Evolutionary conservation across 1,140 invertebrate species (phyloP).

Genomic region (Cherax destructor): DNA sequence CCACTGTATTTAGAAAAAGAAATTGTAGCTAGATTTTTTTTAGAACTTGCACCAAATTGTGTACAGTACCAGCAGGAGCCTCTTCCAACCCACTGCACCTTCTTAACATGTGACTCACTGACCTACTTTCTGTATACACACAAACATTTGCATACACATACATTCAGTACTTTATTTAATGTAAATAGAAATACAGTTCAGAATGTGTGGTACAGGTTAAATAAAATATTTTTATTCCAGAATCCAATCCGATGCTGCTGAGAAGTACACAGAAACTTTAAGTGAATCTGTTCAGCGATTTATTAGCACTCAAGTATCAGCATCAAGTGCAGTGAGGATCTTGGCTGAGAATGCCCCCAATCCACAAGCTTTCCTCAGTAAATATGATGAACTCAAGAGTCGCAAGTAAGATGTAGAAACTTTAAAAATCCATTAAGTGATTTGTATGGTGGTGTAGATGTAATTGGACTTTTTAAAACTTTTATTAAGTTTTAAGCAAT

Average conservation of each 20-base stretch:
- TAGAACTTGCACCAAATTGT: too few relatives aligned
- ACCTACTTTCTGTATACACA: too few relatives aligned
- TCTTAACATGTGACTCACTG: too few relatives aligned
- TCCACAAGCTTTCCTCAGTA: constrained; percentile 41
- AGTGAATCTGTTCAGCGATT: constrained; percentile 15
- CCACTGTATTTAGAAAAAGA: too few relatives aligned
- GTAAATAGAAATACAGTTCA: too few relatives aligned
- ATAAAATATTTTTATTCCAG: not conserved
- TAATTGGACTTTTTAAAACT: not conserved
- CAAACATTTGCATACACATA: too few relatives aligned
- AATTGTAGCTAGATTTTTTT: too few relatives aligned
- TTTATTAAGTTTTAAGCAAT: not conserved
- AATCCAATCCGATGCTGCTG: constrained; percentile 29
- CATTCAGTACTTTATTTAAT: too few relatives aligned
- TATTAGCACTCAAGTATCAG: not conserved
- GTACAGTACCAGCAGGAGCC: too few relatives aligned
- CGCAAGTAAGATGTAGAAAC: constrained; percentile 28
- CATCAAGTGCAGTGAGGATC: constrained; percentile 19
- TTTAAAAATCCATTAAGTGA: not conserved
- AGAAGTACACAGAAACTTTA: constrained; percentile 32
- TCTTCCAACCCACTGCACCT: too few relatives aligned
- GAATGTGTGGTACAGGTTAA: not conserved
- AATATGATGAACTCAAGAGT: constrained; percentile 53
- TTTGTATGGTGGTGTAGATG: not conserved
- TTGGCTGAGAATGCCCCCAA: constrained; percentile 23